Percentiles rank a stretch among this genome's conserved stretches.
Conservation (phyloP, 1,140 invertebrate genomes). For the Thaumatotibia leucotreta region DNA sequence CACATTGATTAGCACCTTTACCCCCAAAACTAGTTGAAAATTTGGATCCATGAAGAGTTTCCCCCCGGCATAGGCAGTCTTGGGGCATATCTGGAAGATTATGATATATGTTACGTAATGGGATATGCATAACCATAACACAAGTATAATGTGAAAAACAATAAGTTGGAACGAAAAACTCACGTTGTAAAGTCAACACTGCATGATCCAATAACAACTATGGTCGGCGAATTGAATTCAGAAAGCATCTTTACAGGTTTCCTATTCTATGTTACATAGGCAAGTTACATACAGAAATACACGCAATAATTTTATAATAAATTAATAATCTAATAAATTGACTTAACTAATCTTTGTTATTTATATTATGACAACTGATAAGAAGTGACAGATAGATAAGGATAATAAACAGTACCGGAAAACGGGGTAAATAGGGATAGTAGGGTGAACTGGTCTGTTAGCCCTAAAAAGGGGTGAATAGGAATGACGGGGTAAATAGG, state of each 20-base stretch:
- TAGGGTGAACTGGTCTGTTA: too few species aligned
- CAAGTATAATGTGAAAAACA: background rate
- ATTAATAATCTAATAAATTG: too few species aligned
- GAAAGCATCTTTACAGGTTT: background rate
- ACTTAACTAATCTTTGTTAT: too few species aligned
- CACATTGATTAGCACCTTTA: slow-evolving; percentile 98
- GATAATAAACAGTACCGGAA: too few species aligned
- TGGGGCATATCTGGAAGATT: slow-evolving; percentile 84
- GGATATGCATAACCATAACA: background rate
- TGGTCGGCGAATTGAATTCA: slow-evolving; percentile 33
- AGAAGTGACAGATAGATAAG: too few species aligned
- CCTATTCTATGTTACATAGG: background rate
- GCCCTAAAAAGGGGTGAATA: too few species aligned
- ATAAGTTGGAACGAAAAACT: slow-evolving; percentile 38
- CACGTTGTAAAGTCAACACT: slow-evolving; percentile 91
- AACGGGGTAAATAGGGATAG: too few species aligned
- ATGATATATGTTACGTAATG: background rate
- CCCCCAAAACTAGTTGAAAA: slow-evolving; percentile 94
- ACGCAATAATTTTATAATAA: too few species aligned
- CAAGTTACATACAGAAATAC: background rate
- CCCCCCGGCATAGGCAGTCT: slow-evolving; percentile 91
- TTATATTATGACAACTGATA: background rate
- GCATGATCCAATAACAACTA: slow-evolving; percentile 89
- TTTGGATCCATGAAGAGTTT: slow-evolving; percentile 90
- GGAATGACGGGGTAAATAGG: too few species aligned